A percentile compares a stretch with the other conserved stretches of the same genome.
phyloP scores from a whole-genome alignment of 2,113 vertebrate species.

The Siphamia tubifer region DNA sequence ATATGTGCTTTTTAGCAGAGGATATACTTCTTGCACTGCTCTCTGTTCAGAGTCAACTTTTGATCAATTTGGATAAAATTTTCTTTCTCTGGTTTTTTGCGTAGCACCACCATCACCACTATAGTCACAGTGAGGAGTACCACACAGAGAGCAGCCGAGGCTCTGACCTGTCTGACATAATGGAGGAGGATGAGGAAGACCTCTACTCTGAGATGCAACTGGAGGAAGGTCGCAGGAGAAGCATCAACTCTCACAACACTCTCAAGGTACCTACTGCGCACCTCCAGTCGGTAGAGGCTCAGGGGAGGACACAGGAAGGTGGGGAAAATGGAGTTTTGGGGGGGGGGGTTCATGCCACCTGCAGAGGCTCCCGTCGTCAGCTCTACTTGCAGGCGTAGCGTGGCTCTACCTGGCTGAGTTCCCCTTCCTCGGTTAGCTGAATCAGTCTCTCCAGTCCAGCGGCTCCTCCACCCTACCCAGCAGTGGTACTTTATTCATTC shows the following conservation, averaged over 20 bases:
- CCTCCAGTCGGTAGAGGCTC: background rate
- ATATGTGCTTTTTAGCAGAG: no score
- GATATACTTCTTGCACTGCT: no score
- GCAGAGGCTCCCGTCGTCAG: background rate
- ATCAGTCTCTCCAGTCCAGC: slow-evolving; percentile 1
- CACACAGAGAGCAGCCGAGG: slow-evolving; percentile 96
- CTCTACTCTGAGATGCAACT: slow-evolving; percentile 96
- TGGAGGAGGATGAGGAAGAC: slow-evolving; percentile 99
- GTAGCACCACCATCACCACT: slow-evolving; percentile 86
- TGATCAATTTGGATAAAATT: no score
- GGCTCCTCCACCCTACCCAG: slow-evolving; percentile 22
- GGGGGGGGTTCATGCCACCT: background rate
- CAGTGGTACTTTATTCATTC: slow-evolving; percentile 43
- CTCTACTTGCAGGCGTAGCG: slow-evolving; percentile 34
- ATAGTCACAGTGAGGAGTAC: slow-evolving; percentile 92
- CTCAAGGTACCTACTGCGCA: slow-evolving; percentile 87
- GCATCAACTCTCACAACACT: slow-evolving; percentile 88
- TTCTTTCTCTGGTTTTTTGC: background rate
- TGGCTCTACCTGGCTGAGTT: slow-evolving; percentile 59
- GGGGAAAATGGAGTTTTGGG: background rate
- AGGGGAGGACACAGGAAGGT: background rate
- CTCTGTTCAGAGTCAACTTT: no score
- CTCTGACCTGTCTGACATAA: slow-evolving; percentile 95
- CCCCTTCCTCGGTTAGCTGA: slow-evolving; percentile 24
- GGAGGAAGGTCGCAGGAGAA: slow-evolving; percentile 90